phyloP scores from a whole-genome alignment of 2,797 vertebrate species.

The Gadopsis bispinosus region DNA sequence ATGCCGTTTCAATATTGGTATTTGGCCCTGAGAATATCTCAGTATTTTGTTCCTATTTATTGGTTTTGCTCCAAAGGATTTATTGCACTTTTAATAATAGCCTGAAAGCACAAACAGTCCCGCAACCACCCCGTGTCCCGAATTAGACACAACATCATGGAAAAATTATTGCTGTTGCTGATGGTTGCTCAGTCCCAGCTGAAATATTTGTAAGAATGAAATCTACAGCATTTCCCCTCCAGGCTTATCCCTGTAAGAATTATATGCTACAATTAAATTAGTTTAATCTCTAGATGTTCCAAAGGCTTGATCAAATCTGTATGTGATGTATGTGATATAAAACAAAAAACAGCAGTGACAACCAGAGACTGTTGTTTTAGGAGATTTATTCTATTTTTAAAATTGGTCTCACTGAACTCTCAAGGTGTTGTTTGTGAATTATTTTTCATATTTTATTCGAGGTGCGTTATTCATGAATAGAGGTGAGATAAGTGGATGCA shows the following conservation, averaged over 20 bases:
- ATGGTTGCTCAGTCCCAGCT: conserved; percentile 41
- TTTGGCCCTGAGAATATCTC: conserved; percentile 58
- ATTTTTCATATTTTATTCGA: background rate
- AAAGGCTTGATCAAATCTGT: conserved; percentile 38
- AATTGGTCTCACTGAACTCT: background rate
- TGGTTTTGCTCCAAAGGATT: conserved; percentile 69
- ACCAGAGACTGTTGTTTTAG: background rate
- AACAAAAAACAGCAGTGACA: background rate
- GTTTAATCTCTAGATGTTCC: conserved; percentile 47
- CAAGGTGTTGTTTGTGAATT: background rate
- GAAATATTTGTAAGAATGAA: conserved; percentile 59
- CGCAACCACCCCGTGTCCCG: conserved; percentile 25
- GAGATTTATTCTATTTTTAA: conserved; percentile 1
- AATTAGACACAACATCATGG: conserved; percentile 53
- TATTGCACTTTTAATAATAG: conserved; percentile 74
- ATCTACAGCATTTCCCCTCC: conserved; percentile 38
- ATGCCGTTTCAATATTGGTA: conserved; percentile 55
- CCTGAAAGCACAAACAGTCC: conserved; percentile 55
- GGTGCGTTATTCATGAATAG: background rate
- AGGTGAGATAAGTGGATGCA: background rate
- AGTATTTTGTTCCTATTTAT: conserved; percentile 65
- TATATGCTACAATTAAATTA: conserved; percentile 39
- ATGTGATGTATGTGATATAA: background rate
- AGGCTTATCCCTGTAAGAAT: conserved; percentile 21
- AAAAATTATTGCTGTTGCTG: conserved; percentile 44